Base-by-base conservation (phyloP, 2,888 invertebrate genomes). In the Hydropsyche betteni region DNA sequence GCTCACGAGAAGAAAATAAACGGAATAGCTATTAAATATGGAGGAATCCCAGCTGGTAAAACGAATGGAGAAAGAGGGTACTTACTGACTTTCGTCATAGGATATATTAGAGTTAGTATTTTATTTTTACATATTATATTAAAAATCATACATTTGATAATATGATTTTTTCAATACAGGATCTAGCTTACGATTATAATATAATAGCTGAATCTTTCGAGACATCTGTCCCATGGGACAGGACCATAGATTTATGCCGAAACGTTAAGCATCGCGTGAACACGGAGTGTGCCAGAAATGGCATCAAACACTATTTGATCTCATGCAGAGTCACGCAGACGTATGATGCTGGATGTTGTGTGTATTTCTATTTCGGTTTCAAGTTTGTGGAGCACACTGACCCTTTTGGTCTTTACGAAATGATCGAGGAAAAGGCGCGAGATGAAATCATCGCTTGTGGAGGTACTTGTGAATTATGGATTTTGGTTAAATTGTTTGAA, bases 151-250 rank as follows among this genome's bases (percentile, higher is more conserved):
- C 44, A 10, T 6, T 44, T 1, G 2, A 24, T 44, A 44, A 44
- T 44, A 2, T 4, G 44, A 10, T 8, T 44, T 44, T 10, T 51
- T 72, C 14, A 68, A 78, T 84, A 6, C 84, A 96, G 96, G 99
- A 99, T 84, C 86, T 98, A 70, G 98, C 93, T 0, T 88, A 99
- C 80, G 93, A 96, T 74, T 95, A 93, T 84, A 90, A 91, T 80
- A 90, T 98, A 16, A 92, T 98, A 1, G 94, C 97, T 0, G 99
- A 99, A 85, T 98, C 98, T 0, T 99, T 99, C 87, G 99, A 99
- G 86, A 99, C 99, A 0, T 99, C 99, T 0, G 98, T 98, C 1
- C 94, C 99, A 0, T 99, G 99, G 99, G 96, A 97, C 85, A 91
- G 94, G 74, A 91, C 96, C 10, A 85, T 92, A 38, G 86, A 91